phyloP scores from a whole-genome alignment of 2,797 vertebrate species.

The Mormyrus hasselquistii region DNA sequence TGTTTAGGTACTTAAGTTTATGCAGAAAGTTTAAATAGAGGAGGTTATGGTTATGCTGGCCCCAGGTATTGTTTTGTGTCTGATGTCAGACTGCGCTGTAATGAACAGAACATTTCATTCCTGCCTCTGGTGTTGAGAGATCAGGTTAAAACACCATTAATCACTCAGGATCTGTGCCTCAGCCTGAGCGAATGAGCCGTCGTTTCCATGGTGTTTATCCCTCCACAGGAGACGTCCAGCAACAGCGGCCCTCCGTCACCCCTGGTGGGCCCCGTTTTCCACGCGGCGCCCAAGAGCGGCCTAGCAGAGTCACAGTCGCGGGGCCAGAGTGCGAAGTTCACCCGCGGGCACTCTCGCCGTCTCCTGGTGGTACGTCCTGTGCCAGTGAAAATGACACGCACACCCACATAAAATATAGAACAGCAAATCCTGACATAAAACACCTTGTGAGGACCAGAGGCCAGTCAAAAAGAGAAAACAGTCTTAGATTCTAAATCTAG shows the following conservation, averaged over 20 bases:
- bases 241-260: constrained; percentile 77
- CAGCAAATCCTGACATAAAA: not conserved
- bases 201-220: not conserved
- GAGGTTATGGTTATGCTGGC: not conserved
- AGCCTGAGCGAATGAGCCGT: not conserved
- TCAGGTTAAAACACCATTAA: not conserved
- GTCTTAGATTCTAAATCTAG: not conserved
- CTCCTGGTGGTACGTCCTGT: constrained; percentile 74
- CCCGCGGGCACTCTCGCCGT: constrained; percentile 69
- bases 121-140: not conserved
- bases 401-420: not conserved
- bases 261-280: constrained; percentile 47
- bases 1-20: not conserved
- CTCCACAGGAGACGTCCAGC: constrained; percentile 65
- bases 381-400: not conserved
- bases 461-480: not conserved
- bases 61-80: not conserved
- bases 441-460: not conserved
- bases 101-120: not conserved
- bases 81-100: not conserved
- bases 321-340: constrained; percentile 67
- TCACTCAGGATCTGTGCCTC: not conserved
- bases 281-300: constrained; percentile 65
- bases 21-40: not conserved
- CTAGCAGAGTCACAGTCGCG: constrained; percentile 70